Evolutionary conservation across 2,888 invertebrate species (phyloP).

Genomic region (Calameuta pallipes): DNA sequence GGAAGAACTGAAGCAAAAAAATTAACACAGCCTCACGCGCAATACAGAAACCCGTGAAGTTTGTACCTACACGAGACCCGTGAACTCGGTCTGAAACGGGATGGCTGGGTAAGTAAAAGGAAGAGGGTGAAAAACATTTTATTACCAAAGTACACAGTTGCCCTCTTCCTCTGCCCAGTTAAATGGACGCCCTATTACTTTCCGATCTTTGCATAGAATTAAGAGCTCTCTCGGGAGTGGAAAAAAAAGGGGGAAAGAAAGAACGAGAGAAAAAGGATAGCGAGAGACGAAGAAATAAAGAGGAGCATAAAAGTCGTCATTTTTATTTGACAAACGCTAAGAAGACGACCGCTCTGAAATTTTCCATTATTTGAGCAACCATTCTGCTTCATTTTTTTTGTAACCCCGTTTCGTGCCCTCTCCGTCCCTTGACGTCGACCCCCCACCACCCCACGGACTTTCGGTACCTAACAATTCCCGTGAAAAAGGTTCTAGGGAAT

Average conservation of each 20-base stretch:
- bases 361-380: background rate
- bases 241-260: background rate
- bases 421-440: no score
- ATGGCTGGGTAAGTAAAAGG: no score
- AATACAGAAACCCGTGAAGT: background rate
- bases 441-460: no score
- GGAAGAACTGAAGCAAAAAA: background rate
- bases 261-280: no score
- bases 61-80: background rate
- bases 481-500: background rate
- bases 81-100: background rate
- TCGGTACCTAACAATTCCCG: background rate
- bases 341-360: background rate
- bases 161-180: background rate
- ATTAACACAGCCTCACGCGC: background rate
- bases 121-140: background rate
- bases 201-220: background rate
- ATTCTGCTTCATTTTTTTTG: background rate
- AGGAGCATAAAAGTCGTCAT: background rate
- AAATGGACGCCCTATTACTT: background rate
- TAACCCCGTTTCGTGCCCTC: no score
- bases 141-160: background rate
- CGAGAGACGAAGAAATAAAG: background rate
- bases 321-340: background rate
- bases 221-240: background rate